Base-by-base conservation (phyloP, 1,140 invertebrate species). In the Pseudoatta argentina region DNA sequence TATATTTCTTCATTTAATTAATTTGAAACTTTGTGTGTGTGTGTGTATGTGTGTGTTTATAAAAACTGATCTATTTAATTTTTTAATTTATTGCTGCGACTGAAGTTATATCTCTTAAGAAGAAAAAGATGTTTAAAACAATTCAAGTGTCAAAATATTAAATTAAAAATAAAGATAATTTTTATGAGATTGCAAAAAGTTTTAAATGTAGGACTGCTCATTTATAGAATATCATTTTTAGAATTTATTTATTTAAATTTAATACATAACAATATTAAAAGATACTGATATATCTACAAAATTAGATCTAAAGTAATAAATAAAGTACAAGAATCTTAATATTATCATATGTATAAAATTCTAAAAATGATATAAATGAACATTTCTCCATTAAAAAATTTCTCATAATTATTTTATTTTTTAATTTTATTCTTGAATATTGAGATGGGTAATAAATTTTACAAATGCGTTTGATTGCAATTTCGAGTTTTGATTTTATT, bases 401-500 rank as follows among this genome's bases (percentile, higher is more conserved):
- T 39, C 39, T 10, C 8, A 39, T 44, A 44, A 44, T 44, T 8
- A 44, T 44, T 44, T 44, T 10, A 44, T 6, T 39, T 39, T 44
- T 44, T 44, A 44, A 44, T 44, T 44, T 44, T 10, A 44, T 51
- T 51, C 48, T 51, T 51, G 12, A 51, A 51, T 16, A 8, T 21
- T 64, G 0, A 73, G 10, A n/a, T 27, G 1, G 10, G 48, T 55
- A 76, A 24, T 44, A 2, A 63, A 64, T 75, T 75, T 76, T 51
- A 24, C 14, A 18, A 85, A 44, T 16, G 3, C 1, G 1, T 27
- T 48, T 55, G 61, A 48, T 44, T 78, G 0, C 30, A 44, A 51
- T 18, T 34, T 48, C 0, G 8, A 71, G 39, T 6, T 34, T 63
- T 6, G 2, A 55, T 72, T 86, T 67, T 51, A 48, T 83, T 87